Conservation (phyloP, 2,888 invertebrate genomes). For the Xestia c-nigrum region DNA sequence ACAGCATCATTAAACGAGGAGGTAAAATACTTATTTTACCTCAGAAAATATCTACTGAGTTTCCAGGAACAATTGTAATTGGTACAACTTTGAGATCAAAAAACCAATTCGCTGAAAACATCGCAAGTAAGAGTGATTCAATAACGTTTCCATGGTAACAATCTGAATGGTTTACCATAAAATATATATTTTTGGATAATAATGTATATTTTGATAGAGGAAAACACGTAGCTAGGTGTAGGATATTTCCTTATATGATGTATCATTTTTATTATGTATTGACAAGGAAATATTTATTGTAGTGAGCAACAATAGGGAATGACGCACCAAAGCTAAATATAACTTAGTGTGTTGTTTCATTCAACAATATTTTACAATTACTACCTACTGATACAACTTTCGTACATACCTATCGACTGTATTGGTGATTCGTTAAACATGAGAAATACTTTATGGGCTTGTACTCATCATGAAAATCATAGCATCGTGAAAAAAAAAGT, state of each 20-base stretch:
- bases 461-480: no score
- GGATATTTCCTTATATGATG: not conserved
- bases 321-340: slow-evolving; percentile 1
- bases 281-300: not conserved
- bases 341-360: not conserved
- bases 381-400: not conserved
- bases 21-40: no score
- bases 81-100: not conserved
- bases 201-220: not conserved
- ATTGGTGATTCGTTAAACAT: not conserved
- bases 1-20: not conserved
- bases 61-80: slow-evolving; percentile 10
- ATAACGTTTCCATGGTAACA: not conserved
- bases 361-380: slow-evolving; percentile 2
- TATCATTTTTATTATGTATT: not conserved
- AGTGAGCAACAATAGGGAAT: slow-evolving; percentile 3
- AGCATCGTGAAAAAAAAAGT: not conserved
- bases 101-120: slow-evolving; percentile 16
- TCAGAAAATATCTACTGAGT: not conserved
- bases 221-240: not conserved
- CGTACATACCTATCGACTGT: not conserved
- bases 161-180: not conserved
- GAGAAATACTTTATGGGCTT: not conserved
- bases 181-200: not conserved
- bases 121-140: not conserved